phyloP scores from a whole-genome alignment of 2,888 invertebrate genomes.

The Kryphioiulus occultus region DNA sequence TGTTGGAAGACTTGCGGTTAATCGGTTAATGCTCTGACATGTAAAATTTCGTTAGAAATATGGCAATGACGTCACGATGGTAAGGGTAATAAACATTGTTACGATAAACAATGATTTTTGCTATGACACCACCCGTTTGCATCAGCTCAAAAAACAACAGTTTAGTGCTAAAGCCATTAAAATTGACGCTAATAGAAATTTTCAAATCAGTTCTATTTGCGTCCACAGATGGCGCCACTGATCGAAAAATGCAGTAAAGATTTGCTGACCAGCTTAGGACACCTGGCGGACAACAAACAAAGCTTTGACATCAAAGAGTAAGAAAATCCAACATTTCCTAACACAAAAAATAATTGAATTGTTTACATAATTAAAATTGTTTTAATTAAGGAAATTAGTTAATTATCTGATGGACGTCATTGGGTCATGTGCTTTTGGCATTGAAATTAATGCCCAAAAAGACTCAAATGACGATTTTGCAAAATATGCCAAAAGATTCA shows the following conservation, averaged over 20 bases:
- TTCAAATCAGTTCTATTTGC: neutral
- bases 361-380: neutral
- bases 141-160: neutral
- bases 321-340: neutral
- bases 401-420: constrained; percentile 31
- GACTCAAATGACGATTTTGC: neutral
- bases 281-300: neutral
- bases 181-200: neutral
- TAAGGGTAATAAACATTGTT: neutral
- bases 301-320: constrained; percentile 33
- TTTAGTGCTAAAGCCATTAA: neutral
- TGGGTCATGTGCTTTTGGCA: neutral
- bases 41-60: neutral
- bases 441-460: constrained; percentile 13
- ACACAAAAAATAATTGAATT: too few relatives aligned
- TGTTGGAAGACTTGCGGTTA: neutral
- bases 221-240: neutral
- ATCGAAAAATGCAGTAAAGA: neutral
- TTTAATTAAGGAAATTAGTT: neutral
- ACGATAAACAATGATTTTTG: neutral
- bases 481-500: neutral
- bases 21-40: neutral
- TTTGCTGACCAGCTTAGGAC: neutral
- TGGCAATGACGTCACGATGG: neutral
- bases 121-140: neutral